Conservation (phyloP, 2,797 vertebrate genomes). For the Poecilia gillii region DNA sequence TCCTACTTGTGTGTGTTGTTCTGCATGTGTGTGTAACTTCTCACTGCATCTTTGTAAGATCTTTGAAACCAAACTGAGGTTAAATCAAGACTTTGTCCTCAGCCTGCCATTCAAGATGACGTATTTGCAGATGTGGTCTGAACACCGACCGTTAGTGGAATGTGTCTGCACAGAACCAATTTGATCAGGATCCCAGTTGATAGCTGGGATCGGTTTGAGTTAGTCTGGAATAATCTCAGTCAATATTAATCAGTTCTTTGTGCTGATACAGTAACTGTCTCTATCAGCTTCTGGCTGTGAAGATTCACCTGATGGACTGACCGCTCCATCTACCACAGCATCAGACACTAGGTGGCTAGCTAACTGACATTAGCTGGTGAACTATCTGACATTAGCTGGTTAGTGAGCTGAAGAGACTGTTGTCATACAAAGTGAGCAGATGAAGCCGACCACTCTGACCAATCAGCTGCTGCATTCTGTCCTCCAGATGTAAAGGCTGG, state of each 20-base stretch:
- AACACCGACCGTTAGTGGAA: not conserved
- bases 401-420: no score
- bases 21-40: not conserved
- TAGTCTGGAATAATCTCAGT: not conserved
- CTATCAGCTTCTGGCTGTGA: no score
- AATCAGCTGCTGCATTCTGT: not conserved
- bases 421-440: not conserved
- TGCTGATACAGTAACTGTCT: no score
- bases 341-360: no score
- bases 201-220: not conserved
- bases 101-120: no score
- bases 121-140: no score
- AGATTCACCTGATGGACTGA: no score
- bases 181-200: not conserved
- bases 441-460: not conserved
- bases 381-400: no score
- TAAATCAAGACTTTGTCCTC: not conserved
- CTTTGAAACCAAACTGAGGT: not conserved
- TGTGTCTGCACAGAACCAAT: not conserved
- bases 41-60: not conserved
- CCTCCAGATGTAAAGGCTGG: conserved; percentile 86
- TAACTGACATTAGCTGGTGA: no score
- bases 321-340: no score
- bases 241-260: not conserved
- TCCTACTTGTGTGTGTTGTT: not conserved